Evolutionary conservation across 1,140 invertebrate species (phyloP).

Genomic region (Zeugodacus cucurbitae): DNA sequence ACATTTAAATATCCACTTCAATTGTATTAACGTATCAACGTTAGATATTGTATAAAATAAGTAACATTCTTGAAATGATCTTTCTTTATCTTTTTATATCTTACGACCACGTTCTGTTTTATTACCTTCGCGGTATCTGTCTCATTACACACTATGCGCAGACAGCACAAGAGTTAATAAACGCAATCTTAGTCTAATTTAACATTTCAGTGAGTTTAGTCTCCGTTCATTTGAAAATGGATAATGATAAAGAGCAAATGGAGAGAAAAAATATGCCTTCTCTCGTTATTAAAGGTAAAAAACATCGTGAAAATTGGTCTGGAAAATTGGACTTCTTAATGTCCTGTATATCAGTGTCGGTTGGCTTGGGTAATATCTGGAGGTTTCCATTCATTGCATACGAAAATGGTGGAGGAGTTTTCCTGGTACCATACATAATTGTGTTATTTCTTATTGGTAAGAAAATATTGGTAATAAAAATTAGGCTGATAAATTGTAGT

Average conservation of each 20-base stretch:
- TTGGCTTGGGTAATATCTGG: slow-evolving; percentile 78
- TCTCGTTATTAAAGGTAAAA: background rate
- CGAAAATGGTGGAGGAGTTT: slow-evolving; percentile 78
- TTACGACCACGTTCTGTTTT: background rate
- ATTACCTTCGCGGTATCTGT: background rate
- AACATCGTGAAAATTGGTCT: slow-evolving; percentile 78
- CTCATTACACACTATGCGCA: background rate
- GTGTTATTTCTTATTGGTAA: slow-evolving; percentile 85
- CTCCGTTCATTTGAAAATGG: background rate
- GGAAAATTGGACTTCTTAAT: slow-evolving; percentile 88
- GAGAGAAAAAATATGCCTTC: background rate
- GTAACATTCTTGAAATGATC: no score
- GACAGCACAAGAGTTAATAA: background rate
- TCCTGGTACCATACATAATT: slow-evolving; percentile 86
- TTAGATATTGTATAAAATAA: no score
- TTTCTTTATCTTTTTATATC: no score
- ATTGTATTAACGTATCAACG: no score
- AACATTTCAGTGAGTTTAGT: background rate
- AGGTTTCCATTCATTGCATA: slow-evolving; percentile 86
- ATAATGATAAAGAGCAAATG: background rate
- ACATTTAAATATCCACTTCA: no score
- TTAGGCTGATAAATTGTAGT: no score
- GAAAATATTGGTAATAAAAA: no score
- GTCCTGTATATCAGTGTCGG: slow-evolving; percentile 89
- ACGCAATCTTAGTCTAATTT: background rate